Conservation (phyloP, 2,888 invertebrate genomes). For the Drosophila recens region DNA sequence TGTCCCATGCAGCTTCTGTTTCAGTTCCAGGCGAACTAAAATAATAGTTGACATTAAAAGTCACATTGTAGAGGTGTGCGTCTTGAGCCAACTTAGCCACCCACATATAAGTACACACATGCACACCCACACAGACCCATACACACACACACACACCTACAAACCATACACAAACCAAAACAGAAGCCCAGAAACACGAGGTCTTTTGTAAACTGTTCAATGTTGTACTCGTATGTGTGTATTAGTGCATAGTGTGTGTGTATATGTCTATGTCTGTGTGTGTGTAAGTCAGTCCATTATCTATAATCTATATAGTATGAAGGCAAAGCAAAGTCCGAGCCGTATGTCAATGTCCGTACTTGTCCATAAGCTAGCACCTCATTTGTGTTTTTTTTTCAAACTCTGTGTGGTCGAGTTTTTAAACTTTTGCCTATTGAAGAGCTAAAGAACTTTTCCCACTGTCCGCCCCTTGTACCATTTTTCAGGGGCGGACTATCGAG, state of each 20-base stretch:
- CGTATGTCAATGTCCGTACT: slow-evolving; percentile 42
- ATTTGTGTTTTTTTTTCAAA: slow-evolving; percentile 10
- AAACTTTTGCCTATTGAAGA: slow-evolving; percentile 2
- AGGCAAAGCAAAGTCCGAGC: slow-evolving; percentile 14
- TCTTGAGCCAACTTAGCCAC: slow-evolving; percentile 9
- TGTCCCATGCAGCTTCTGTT: slow-evolving; percentile 14
- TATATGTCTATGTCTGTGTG: slow-evolving; percentile 23
- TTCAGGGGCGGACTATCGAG: slow-evolving; percentile 7
- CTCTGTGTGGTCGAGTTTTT: slow-evolving; percentile 3
- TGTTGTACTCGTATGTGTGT: slow-evolving; percentile 73
- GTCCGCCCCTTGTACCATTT: background rate
- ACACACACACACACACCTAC: slow-evolving; percentile 15
- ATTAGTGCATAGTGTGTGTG: slow-evolving; percentile 62
- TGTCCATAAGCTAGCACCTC: slow-evolving; percentile 49
- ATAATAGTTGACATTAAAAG: slow-evolving; percentile 15
- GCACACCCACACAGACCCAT: slow-evolving; percentile 20
- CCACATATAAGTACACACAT: slow-evolving; percentile 17
- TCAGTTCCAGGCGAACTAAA: slow-evolving; percentile 10
- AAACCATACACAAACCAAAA: slow-evolving; percentile 22
- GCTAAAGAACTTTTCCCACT: slow-evolving; percentile 3
- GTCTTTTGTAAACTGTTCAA: slow-evolving; percentile 58
- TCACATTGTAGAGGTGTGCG: slow-evolving; percentile 13
- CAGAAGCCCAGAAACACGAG: slow-evolving; percentile 20
- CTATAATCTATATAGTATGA: slow-evolving; percentile 10
- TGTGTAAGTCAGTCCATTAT: slow-evolving; percentile 38